Percentiles rank a stretch among this genome's conserved stretches.
Conservation (phyloP, 2,888 invertebrate genomes). For the Myopa tessellatipennis region DNA sequence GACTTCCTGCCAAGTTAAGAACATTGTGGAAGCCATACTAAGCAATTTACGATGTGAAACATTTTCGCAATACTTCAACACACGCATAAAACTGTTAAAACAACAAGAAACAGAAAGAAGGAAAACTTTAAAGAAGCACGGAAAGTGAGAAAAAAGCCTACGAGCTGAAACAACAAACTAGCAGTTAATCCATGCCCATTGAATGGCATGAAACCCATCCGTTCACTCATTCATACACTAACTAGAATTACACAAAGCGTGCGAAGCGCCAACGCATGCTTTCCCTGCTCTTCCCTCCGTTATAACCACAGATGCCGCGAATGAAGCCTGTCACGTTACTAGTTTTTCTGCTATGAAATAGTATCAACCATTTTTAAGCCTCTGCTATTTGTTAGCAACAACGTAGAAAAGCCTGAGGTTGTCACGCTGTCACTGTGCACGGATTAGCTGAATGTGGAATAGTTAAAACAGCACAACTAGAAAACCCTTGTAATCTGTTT, state of each 20-base stretch:
- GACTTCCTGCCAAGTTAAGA: slow-evolving; percentile 16
- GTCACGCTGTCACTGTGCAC: neutral
- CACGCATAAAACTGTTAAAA: neutral
- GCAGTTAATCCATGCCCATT: slow-evolving; percentile 7
- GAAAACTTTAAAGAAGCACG: neutral
- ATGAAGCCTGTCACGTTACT: neutral
- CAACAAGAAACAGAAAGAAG: neutral
- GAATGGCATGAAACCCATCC: neutral
- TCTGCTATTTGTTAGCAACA: neutral
- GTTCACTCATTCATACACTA: neutral
- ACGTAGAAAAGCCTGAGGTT: neutral
- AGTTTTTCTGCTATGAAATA: neutral
- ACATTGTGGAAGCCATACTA: slow-evolving; percentile 56
- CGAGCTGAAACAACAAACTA: slow-evolving; percentile 4
- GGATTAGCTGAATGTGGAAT: neutral
- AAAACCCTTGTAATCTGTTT: too few species aligned
- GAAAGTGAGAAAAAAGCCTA: neutral
- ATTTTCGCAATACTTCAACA: neutral
- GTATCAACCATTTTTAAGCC: neutral
- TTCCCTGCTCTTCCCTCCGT: neutral
- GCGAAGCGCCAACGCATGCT: neutral
- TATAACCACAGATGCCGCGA: neutral
- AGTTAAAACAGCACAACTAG: too few species aligned
- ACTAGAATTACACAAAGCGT: slow-evolving; percentile 30
- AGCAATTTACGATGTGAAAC: slow-evolving; percentile 47